These are phyloP conservation scores for Brenthis ino DNA, from an alignment of 2,888 invertebrate species.

Conservation along the genomic window DNA sequence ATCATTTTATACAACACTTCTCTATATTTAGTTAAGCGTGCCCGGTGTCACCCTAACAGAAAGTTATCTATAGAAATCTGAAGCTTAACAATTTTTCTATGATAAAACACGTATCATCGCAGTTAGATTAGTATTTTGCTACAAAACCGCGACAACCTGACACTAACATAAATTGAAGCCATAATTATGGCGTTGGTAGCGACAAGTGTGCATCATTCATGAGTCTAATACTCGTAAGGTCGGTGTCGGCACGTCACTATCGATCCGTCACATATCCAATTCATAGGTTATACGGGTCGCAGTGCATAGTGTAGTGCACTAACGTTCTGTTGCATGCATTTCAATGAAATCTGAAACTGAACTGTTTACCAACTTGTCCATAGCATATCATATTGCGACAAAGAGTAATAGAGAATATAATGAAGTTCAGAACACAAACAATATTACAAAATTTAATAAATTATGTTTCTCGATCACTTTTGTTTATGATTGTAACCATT, in stretches of 20 bases:
- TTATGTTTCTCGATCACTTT: too few relatives aligned
- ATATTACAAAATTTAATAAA: too few relatives aligned
- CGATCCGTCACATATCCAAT: conserved; percentile 21
- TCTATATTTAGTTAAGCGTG: too few relatives aligned
- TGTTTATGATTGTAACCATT: too few relatives aligned
- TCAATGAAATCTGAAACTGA: conserved; percentile 11
- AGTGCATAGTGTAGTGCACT: conserved; percentile 1
- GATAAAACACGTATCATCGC: background rate
- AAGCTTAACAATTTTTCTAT: too few relatives aligned
- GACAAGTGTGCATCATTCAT: conserved; percentile 19
- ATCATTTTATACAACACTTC: too few relatives aligned
- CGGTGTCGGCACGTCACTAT: conserved; percentile 24
- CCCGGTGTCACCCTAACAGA: too few relatives aligned
- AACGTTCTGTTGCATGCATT: conserved; percentile 10
- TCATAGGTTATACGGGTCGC: conserved; percentile 13
- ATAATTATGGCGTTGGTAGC: background rate
- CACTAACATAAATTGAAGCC: background rate
- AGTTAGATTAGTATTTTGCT: background rate
- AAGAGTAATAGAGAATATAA: too few relatives aligned
- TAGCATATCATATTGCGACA: background rate
- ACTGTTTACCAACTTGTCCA: conserved; percentile 20
- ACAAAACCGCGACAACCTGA: background rate
- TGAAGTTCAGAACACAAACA: too few relatives aligned
- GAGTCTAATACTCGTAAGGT: conserved; percentile 22
- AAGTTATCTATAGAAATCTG: too few relatives aligned